phyloP scores from a whole-genome alignment of 2,888 invertebrate species.

The Rhamphomyia laevipes region DNA sequence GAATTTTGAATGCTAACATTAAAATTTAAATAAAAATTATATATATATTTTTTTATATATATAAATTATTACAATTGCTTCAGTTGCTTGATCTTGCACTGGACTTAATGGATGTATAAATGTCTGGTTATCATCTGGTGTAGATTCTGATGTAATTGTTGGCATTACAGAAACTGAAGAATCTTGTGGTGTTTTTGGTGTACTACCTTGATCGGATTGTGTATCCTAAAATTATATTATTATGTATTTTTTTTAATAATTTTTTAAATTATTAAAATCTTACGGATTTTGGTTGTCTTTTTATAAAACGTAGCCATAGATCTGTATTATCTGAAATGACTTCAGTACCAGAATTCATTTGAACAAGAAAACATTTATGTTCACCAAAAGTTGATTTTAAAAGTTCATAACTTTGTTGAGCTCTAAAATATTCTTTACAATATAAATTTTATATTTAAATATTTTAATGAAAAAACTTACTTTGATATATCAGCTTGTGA shows the following conservation, averaged over 20 bases:
- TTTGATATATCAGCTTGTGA: constrained; percentile 53
- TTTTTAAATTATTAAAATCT: constrained; percentile 12
- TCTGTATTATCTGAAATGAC: constrained; percentile 55
- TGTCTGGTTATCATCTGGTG: constrained; percentile 27
- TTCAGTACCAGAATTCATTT: constrained; percentile 71
- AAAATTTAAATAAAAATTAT: not conserved
- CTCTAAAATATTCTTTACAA: constrained; percentile 45
- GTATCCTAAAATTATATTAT: constrained; percentile 19
- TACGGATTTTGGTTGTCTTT: constrained; percentile 44
- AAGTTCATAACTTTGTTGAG: constrained; percentile 68
- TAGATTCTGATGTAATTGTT: constrained; percentile 25
- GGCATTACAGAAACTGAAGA: constrained; percentile 37
- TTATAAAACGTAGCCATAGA: constrained; percentile 74
- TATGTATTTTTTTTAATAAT: not conserved
- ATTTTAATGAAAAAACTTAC: constrained; percentile 45
- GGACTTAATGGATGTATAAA: constrained; percentile 66
- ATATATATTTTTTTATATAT: not conserved
- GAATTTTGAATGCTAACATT: constrained; percentile 33
- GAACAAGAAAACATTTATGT: constrained; percentile 76
- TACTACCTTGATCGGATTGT: constrained; percentile 40
- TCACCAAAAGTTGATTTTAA: constrained; percentile 81
- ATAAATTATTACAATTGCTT: constrained; percentile 43
- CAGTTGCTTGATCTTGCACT: constrained; percentile 48
- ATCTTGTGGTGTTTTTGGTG: constrained; percentile 47
- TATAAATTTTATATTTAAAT: not conserved